Evolutionary conservation across 2,888 invertebrate species (phyloP), one percentile per base, ranked within the genome.

Genomic region (Drosophila prolongata): DNA sequence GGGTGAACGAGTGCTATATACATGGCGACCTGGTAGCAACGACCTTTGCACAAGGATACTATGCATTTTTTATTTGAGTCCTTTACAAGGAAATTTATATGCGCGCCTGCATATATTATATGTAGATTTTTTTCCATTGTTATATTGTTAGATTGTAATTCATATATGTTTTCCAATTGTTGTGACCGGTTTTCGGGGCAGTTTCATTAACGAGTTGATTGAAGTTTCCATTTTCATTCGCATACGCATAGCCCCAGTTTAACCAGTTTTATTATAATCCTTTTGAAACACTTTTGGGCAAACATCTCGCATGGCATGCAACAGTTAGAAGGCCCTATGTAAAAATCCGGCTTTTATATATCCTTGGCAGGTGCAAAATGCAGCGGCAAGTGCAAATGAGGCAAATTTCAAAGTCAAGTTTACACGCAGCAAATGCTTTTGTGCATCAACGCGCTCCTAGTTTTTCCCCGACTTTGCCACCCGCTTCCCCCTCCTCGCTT

Each of bases 401-500:
- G 80, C 75, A 84, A 86, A 84, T 84, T 84, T 84, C 84, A 84
- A 89, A 84, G 87, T 84, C 84, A 84, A 84, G 89, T 84, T 84
- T 84, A 84, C 87, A 88, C 79, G 84, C 89, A 84, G 87, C 81
- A 71, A 84, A 79, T 79, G 79, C 76, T 81, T 65, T 87, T 84
- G 85, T 84, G 79, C 82, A 69, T 62, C 76, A 79, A 62, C 78
- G 64, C 75, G 44, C 58, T 57, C 38, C 65, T 34, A 14, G 34
- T 16, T 13, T 16, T 35, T 40, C 40, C 27, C 13, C 24, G 44
- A 44, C 44, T 37, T 10, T 60, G n/a, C 73, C n/a, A 24, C 24
- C 2, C 5, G 44, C 14, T 27, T 13, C 13, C 19, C 10, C 13
- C 14, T 24, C 11, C 2, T 11, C 35, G 11, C 16, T 16, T 13